phyloP scores from a whole-genome alignment of 2,888 invertebrate genomes.

The Amaurobius ferox region DNA sequence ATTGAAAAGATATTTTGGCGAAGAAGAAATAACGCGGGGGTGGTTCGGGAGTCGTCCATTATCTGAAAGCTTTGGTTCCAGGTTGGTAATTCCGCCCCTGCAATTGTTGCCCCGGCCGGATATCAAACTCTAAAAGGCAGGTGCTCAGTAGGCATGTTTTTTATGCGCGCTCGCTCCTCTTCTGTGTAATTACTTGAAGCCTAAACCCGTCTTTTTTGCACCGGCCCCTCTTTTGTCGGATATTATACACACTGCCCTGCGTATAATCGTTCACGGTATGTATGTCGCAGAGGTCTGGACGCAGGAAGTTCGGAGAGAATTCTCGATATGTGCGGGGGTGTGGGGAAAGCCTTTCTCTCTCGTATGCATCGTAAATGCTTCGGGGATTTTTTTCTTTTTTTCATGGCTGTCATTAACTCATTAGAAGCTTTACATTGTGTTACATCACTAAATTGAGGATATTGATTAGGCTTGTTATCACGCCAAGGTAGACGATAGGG shows the following conservation, averaged over 20 bases:
- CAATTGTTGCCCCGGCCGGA: slow-evolving; percentile 59
- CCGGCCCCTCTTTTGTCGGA: slow-evolving; percentile 25
- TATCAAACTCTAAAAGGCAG: slow-evolving; percentile 66
- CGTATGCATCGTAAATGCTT: no score
- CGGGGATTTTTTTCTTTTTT: no score
- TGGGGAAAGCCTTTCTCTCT: neutral
- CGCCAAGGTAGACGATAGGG: no score
- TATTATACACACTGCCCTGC: slow-evolving; percentile 22
- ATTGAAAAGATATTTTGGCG: neutral
- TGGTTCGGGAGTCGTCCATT: slow-evolving; percentile 35
- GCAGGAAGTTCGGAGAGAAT: slow-evolving; percentile 39
- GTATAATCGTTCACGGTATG: slow-evolving; percentile 42
- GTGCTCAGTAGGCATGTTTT: slow-evolving; percentile 66
- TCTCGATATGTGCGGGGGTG: no score
- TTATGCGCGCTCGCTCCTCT: slow-evolving; percentile 33
- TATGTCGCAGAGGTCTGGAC: slow-evolving; percentile 1
- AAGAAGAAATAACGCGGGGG: slow-evolving; percentile 26
- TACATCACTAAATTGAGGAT: no score
- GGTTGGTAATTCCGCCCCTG: slow-evolving; percentile 62
- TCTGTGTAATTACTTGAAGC: slow-evolving; percentile 67
- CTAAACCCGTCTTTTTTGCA: slow-evolving; percentile 22
- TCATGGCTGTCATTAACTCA: no score
- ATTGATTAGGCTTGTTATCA: no score
- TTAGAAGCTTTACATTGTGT: no score
- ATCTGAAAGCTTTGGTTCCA: slow-evolving; percentile 64